Percentiles rank a stretch among this genome's conserved stretches.
Conservation (phyloP, 2,113 vertebrate genomes). For the Smithornis capensis region DNA sequence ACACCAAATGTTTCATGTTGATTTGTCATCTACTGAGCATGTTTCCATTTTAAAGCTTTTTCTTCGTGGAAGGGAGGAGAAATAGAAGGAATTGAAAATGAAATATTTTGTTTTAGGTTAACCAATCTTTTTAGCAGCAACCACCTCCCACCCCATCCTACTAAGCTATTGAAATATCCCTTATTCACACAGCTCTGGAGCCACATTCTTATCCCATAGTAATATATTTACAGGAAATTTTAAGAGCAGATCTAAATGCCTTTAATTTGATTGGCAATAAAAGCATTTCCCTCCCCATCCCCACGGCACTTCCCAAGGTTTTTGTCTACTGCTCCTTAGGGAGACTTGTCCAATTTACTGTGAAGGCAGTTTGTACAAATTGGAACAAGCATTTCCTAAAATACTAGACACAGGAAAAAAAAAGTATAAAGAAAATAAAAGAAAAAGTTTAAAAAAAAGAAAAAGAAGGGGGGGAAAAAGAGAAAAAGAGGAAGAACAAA, state of each 20-base stretch:
- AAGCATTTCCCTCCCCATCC: slow-evolving; percentile 9
- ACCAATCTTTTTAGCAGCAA: neutral
- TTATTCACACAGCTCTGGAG: neutral
- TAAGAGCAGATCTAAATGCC: slow-evolving; percentile 3
- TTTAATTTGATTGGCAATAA: slow-evolving; percentile 43
- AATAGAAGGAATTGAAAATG: neutral
- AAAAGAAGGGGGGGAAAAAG: neutral
- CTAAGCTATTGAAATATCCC: neutral
- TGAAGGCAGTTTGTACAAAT: slow-evolving; percentile 16
- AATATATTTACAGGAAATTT: slow-evolving; percentile 15
- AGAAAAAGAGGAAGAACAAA: too few relatives aligned
- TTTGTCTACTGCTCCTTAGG: slow-evolving; percentile 34
- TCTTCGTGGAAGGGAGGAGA: neutral
- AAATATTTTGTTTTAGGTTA: slow-evolving; percentile 29
- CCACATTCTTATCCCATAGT: neutral
- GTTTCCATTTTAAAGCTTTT: slow-evolving; percentile 13
- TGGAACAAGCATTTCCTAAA: neutral
- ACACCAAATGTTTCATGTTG: neutral
- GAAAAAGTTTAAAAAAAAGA: too few relatives aligned
- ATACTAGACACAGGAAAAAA: neutral
- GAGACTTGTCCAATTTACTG: slow-evolving; percentile 28
- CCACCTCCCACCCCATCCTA: neutral
- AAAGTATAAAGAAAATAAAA: neutral
- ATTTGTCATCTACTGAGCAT: neutral
- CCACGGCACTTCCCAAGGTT: neutral